Evolutionary conservation across 30 jellyfish, hydroid and myxozoan species (phyloP).

Genomic region (Cassiopea andromeda): DNA sequence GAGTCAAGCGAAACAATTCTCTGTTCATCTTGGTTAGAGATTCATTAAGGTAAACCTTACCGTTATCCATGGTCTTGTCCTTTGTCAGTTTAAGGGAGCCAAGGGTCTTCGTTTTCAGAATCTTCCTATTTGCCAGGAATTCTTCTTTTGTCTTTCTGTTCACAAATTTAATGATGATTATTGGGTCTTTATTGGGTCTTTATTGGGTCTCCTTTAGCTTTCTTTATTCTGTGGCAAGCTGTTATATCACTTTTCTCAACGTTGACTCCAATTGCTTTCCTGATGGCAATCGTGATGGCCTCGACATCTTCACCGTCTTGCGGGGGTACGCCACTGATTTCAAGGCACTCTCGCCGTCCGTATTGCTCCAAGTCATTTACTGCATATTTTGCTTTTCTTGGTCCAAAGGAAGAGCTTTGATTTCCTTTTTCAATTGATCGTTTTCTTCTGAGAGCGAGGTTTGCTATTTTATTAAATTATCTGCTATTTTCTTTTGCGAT

Average conservation of each 20-base stretch:
- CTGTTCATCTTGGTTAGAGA: not conserved
- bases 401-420: not conserved
- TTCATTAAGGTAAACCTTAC: conserved; percentile 3
- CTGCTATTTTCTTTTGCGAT: not conserved
- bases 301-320: not conserved
- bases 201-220: conserved; percentile 1
- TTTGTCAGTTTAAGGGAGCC: not conserved
- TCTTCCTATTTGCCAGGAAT: conserved; percentile 3
- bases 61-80: not conserved
- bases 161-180: not conserved
- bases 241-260: not conserved
- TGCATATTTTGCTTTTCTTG: not conserved
- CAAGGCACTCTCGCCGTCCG: conserved; percentile 25
- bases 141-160: conserved; percentile 10
- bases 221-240: conserved; percentile 23
- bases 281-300: not conserved
- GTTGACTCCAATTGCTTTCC: conserved; percentile 24
- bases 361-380: conserved; percentile 36
- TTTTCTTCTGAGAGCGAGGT: not conserved
- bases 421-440: conserved; percentile 2
- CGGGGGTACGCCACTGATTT: conserved; percentile 35
- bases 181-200: not conserved
- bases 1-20: conserved; percentile 3
- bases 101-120: conserved; percentile 4
- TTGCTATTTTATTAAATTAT: not conserved